phyloP scores from a whole-genome alignment of 2,888 invertebrate genomes.

The Antitype chi region DNA sequence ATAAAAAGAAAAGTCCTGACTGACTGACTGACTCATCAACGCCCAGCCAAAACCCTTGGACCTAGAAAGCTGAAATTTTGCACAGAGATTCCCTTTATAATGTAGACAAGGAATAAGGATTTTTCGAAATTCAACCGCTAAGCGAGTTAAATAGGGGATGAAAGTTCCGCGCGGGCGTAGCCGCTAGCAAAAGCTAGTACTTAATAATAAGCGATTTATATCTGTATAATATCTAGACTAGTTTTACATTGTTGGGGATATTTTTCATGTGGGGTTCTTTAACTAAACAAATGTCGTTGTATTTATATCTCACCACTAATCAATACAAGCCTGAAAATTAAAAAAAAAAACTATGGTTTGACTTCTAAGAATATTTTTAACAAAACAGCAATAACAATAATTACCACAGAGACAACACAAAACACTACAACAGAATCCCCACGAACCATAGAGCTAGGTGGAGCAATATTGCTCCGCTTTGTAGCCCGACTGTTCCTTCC shows the following conservation, averaged over 20 bases:
- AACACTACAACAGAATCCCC: constrained; percentile 40
- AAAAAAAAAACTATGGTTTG: neutral
- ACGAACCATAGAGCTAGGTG: constrained; percentile 44
- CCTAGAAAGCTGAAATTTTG: too few species aligned
- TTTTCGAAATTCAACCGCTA: too few species aligned
- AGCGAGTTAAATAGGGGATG: too few species aligned
- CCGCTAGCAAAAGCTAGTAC: neutral
- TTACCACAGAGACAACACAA: constrained; percentile 27
- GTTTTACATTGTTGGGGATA: neutral
- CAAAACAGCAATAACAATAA: constrained; percentile 11
- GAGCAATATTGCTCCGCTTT: constrained; percentile 68
- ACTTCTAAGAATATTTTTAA: neutral
- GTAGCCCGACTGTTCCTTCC: constrained; percentile 69
- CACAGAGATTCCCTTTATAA: too few species aligned
- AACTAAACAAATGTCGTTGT: too few species aligned
- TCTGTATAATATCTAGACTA: constrained; percentile 26
- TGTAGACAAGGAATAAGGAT: too few species aligned
- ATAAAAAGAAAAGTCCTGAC: too few species aligned
- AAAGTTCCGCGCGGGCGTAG: too few species aligned
- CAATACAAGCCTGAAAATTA: neutral
- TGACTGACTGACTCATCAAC: too few species aligned
- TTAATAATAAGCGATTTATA: constrained; percentile 17
- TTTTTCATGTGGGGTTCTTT: neutral
- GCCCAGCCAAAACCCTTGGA: too few species aligned
- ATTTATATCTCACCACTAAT: too few species aligned